A percentile compares a stretch with the other conserved stretches of the same genome.
phyloP scores from a whole-genome alignment of 2,888 invertebrate species.

The Agrilus mali region DNA sequence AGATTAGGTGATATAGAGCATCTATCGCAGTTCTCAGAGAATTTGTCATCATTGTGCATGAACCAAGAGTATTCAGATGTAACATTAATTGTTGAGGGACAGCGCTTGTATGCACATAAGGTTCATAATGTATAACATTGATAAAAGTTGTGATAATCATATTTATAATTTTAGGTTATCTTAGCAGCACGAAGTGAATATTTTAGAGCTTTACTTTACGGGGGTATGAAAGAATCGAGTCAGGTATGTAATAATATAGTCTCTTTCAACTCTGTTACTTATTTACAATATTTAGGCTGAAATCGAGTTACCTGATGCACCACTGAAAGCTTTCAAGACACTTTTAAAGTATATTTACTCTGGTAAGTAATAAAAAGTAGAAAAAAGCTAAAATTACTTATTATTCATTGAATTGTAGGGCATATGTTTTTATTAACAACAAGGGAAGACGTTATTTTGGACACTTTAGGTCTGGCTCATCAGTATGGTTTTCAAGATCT shows the following conservation, averaged over 20 bases:
- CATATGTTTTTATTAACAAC: constrained; percentile 54
- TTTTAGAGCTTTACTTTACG: constrained; percentile 75
- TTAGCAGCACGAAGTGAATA: constrained; percentile 93
- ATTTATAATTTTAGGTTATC: constrained; percentile 46
- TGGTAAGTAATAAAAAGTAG: constrained; percentile 37
- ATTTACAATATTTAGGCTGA: constrained; percentile 49
- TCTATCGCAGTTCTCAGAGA: constrained; percentile 62
- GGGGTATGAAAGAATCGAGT: constrained; percentile 62
- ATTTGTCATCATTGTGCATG: constrained; percentile 74
- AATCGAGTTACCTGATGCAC: constrained; percentile 75
- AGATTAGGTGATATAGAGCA: constrained; percentile 53
- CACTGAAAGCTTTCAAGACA: constrained; percentile 74
- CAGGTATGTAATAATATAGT: constrained; percentile 33
- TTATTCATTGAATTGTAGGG: constrained; percentile 29
- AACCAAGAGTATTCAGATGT: constrained; percentile 88
- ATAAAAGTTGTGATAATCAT: neutral
- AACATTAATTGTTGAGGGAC: constrained; percentile 71
- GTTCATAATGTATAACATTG: constrained; percentile 22
- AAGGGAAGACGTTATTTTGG: constrained; percentile 56
- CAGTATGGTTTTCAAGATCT: constrained; percentile 90
- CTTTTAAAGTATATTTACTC: constrained; percentile 92
- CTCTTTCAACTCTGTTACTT: neutral
- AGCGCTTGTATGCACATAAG: constrained; percentile 55
- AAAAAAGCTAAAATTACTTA: neutral
- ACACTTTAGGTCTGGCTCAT: constrained; percentile 78